These are phyloP conservation scores for Chymomyza procnemis DNA, from an alignment of 2,888 invertebrate genomes.

Conservation along the genomic window DNA sequence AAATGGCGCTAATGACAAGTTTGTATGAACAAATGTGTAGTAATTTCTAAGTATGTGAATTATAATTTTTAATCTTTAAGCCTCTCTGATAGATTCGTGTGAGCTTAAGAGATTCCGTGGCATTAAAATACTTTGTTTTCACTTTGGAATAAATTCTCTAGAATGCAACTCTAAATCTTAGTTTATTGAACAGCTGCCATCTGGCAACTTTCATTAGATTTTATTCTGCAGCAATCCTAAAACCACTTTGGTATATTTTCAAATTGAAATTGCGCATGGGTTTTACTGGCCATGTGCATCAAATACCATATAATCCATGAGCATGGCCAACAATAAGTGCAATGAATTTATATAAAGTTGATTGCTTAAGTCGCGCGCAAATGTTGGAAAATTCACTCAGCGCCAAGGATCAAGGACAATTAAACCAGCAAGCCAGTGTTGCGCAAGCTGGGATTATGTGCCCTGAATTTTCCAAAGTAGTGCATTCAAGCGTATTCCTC, in stretches of 20 bases:
- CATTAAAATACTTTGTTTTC: too few relatives aligned
- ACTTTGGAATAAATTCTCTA: neutral
- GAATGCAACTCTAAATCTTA: neutral
- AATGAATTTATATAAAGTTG: slow-evolving; percentile 2
- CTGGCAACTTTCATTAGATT: neutral
- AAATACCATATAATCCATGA: slow-evolving; percentile 66
- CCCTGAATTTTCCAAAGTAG: neutral
- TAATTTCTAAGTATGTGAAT: too few relatives aligned
- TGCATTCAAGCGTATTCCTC: neutral
- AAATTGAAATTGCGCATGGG: neutral
- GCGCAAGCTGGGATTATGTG: neutral
- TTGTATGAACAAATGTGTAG: too few relatives aligned
- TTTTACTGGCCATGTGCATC: slow-evolving; percentile 34
- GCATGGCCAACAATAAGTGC: slow-evolving; percentile 61
- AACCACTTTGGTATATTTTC: neutral
- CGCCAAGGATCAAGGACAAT: slow-evolving; percentile 4
- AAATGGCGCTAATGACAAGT: too few relatives aligned
- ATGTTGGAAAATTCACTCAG: neutral
- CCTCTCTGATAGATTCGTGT: too few relatives aligned
- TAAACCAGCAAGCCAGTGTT: neutral
- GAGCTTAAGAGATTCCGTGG: too few relatives aligned
- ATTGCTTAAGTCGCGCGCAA: slow-evolving; percentile 4
- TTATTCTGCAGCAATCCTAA: neutral
- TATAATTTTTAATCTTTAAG: too few relatives aligned
- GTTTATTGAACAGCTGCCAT: neutral